Conservation (phyloP, 2,797 vertebrate genomes). For the Anguilla obscura region DNA sequence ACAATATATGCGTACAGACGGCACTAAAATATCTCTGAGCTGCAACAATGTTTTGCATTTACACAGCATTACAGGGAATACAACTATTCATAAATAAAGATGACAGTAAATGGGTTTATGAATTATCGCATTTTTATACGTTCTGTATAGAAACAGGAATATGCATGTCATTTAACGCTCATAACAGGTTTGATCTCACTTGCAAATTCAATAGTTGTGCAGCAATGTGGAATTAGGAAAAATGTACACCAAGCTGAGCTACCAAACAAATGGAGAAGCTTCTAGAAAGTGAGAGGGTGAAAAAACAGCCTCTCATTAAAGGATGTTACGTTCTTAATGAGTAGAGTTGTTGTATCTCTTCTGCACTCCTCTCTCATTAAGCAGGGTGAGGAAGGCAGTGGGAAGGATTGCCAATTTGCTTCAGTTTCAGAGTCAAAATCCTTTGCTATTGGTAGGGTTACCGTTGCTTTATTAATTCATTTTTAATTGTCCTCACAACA, state of each 20-base stretch:
- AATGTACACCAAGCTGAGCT: not conserved
- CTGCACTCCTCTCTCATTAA: conserved; percentile 29
- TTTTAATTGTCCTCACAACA: conserved; percentile 44
- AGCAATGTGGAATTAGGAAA: not conserved
- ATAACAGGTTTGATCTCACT: not conserved
- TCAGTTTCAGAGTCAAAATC: conserved; percentile 21
- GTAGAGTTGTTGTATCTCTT: conserved; percentile 2
- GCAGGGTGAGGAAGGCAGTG: not conserved
- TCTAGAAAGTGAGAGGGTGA: conserved; percentile 5
- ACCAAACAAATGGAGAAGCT: not conserved
- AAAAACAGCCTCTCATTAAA: conserved; percentile 17
- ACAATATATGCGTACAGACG: not conserved
- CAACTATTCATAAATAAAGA: not conserved
- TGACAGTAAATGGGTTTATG: not conserved
- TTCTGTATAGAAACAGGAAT: not conserved
- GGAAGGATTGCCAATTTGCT: conserved; percentile 26
- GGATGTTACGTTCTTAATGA: conserved; percentile 20
- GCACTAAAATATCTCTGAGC: not conserved
- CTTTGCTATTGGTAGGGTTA: conserved; percentile 33
- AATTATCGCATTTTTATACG: not conserved
- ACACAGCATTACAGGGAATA: not conserved
- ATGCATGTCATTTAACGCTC: not conserved
- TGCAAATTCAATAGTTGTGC: not conserved
- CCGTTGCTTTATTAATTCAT: conserved; percentile 46
- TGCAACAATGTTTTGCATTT: not conserved